These are phyloP conservation scores for Dromiciops gliroides DNA, from an alignment of 2,113 vertebrate genomes.

Conservation along the genomic window DNA sequence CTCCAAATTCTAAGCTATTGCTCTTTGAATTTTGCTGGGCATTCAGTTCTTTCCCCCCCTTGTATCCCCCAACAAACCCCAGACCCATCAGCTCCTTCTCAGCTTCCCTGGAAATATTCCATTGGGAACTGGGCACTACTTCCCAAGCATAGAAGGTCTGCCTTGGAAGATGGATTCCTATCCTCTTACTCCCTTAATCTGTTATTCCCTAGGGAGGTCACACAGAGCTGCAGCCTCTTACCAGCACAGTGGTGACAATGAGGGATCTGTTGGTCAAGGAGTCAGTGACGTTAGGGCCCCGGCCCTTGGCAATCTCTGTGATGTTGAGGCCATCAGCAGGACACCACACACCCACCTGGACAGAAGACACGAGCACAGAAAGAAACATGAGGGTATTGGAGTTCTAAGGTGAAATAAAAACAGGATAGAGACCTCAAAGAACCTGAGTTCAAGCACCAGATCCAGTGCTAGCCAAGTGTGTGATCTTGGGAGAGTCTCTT, in stretches of 20 bases:
- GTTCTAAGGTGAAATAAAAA: neutral
- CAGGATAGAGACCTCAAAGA: neutral
- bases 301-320: slow-evolving; percentile 92
- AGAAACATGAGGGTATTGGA: neutral
- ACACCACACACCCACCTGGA: slow-evolving; percentile 98
- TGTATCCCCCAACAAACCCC: neutral
- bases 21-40: neutral
- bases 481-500: neutral
- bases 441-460: neutral
- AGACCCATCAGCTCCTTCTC: neutral
- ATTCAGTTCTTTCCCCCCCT: neutral
- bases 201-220: neutral
- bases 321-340: slow-evolving; percentile 94
- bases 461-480: neutral
- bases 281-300: slow-evolving; percentile 97
- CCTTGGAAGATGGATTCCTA: neutral
- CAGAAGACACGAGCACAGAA: neutral
- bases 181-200: neutral
- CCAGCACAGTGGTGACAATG: slow-evolving; percentile 97
- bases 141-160: neutral
- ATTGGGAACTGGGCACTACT: neutral
- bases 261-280: slow-evolving; percentile 97
- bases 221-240: slow-evolving; percentile 78
- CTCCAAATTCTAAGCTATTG: neutral
- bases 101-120: neutral